Evolutionary conservation across 2,113 vertebrate genomes (phyloP).

Genomic region (Procavia capensis): DNA sequence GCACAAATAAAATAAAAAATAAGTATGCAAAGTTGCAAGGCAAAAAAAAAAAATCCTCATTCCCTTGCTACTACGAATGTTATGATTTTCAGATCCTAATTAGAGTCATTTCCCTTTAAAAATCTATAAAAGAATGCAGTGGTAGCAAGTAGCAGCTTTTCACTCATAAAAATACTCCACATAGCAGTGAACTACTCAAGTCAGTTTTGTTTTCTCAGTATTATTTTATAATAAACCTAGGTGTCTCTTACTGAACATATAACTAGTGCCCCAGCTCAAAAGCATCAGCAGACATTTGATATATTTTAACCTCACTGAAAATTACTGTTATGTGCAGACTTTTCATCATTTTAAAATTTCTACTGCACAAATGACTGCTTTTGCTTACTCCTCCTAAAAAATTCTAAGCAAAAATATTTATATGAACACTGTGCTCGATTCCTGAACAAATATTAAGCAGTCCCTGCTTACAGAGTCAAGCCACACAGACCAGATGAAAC

Average conservation of each 20-base stretch:
- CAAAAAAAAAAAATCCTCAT: slow-evolving; percentile 32
- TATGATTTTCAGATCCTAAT: slow-evolving; percentile 70
- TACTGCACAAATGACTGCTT: slow-evolving; percentile 12
- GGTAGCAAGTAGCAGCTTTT: slow-evolving; percentile 35
- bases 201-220: slow-evolving; percentile 60
- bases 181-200: slow-evolving; percentile 44
- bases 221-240: slow-evolving; percentile 60
- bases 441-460: slow-evolving; percentile 7
- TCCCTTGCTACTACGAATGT: background rate
- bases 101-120: slow-evolving; percentile 62
- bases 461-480: background rate
- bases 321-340: background rate
- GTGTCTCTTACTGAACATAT: slow-evolving; percentile 53
- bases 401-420: slow-evolving; percentile 24
- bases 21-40: slow-evolving; percentile 5
- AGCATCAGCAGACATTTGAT: slow-evolving; percentile 14
- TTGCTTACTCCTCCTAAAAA: slow-evolving; percentile 31
- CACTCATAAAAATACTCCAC: slow-evolving; percentile 42
- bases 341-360: slow-evolving; percentile 25
- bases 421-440: background rate
- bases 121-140: slow-evolving; percentile 52
- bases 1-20: background rate
- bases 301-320: background rate
- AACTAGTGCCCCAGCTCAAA: background rate
- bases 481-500: background rate